Base-by-base conservation (phyloP, 1,140 invertebrate species). In the Halictus rubicundus region DNA sequence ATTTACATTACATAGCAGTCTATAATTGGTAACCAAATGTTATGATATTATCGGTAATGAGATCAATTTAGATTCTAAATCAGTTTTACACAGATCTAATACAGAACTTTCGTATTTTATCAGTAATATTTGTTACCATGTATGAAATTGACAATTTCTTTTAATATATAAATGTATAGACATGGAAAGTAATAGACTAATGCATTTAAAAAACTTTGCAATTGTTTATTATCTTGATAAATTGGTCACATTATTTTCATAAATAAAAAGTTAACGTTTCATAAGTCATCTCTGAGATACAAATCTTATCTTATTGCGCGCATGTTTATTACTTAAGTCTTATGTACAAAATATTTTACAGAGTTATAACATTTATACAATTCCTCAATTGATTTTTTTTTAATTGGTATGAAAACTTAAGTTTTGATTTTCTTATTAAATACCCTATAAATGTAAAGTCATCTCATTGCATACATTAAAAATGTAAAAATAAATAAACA, bases 301-400 rank as follows among this genome's bases (percentile, higher is more conserved):
- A 59, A 66, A 65, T 46, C 72, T 64, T 74, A 59, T 46, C 14
- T 42, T 16, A 59, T 73, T 46, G 19, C 49, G 46, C 23, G 19
- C 49, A 32, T 72, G 32, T 79, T 21, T 73, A n/a, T 32, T 65
- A 12, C 39, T 46, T 25, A 42, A n/a, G 72, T 64, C 1, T 27
- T 73, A 79, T 74, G 27, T 79, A 74, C 78, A 79, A n/a, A 1
- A n/a, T 79, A 60, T 74, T 14, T 74, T 68, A 74, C 23, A 72
- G 14, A 42, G 39, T 32, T 27, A 7, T 71, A 37, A 76, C 57
- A 68, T 32, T 76, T 59, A 75, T 75, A 42, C 27, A 65, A 25
- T 16, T 14, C 9, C 21, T 27, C 3, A 2, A 21, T 39, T 52
- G 10, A n/a, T 52, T 70, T 4, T 27, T 9, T 25, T 49, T 23